phyloP scores from a whole-genome alignment of 2,113 vertebrate genomes.

The Scatophagus argus region DNA sequence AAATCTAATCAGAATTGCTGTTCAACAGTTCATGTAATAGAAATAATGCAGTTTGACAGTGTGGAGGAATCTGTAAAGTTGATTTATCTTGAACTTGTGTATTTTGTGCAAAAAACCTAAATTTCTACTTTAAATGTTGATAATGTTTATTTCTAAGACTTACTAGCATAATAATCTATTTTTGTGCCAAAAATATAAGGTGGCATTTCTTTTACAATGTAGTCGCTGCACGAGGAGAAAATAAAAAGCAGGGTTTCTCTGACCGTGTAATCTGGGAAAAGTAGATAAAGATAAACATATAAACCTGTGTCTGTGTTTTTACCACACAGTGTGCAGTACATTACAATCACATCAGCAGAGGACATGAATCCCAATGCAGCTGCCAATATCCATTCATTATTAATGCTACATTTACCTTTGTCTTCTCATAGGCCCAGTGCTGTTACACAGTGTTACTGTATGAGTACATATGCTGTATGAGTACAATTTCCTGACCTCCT shows the following conservation, averaged over 20 bases:
- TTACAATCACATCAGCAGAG: conserved; percentile 12
- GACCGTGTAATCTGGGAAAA: neutral
- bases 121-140: neutral
- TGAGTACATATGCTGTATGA: no score
- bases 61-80: neutral
- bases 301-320: no score
- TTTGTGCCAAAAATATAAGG: neutral
- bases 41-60: conserved; percentile 7
- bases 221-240: neutral
- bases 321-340: neutral
- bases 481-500: no score
- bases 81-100: neutral
- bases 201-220: neutral
- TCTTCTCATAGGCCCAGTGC: conserved; percentile 15
- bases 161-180: neutral
- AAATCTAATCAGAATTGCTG: no score
- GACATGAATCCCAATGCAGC: conserved; percentile 12
- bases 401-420: conserved; percentile 11
- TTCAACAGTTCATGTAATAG: conserved; percentile 13
- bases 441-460: no score
- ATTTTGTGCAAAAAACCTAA: neutral
- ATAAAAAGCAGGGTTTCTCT: neutral
- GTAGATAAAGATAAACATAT: no score
- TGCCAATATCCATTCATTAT: conserved; percentile 43
- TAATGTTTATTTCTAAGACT: neutral